These are phyloP conservation scores for Cepaea hortensis DNA, from an alignment of 2,888 invertebrate genomes.

Conservation along the genomic window DNA sequence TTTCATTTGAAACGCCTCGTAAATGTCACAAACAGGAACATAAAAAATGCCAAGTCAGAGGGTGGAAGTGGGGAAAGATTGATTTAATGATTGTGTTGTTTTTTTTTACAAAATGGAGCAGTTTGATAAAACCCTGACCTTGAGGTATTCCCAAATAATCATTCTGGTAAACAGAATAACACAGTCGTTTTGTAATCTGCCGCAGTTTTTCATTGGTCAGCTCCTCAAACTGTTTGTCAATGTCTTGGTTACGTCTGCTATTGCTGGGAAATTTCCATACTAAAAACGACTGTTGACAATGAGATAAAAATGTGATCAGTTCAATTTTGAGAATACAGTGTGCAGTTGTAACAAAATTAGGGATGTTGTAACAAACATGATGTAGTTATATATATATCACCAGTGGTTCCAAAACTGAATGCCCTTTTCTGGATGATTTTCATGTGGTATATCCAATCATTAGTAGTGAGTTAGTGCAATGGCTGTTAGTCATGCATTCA, in stretches of 20 bases:
- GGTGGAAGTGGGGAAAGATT: background rate
- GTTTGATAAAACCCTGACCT: constrained; percentile 58
- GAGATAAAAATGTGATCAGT: background rate
- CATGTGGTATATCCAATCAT: too few relatives aligned
- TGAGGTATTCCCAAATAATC: constrained; percentile 72
- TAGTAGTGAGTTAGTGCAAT: too few relatives aligned
- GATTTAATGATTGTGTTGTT: background rate
- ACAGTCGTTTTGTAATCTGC: constrained; percentile 67
- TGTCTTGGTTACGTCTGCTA: constrained; percentile 47
- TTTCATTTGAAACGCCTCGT: too few relatives aligned
- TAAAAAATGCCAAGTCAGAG: background rate
- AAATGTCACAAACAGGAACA: background rate
- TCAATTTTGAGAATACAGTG: background rate
- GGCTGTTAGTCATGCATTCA: too few relatives aligned
- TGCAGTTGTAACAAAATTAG: too few relatives aligned
- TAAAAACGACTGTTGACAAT: constrained; percentile 65
- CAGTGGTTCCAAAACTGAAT: too few relatives aligned
- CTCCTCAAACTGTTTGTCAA: constrained; percentile 59
- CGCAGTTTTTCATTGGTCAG: constrained; percentile 70
- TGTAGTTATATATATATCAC: too few relatives aligned
- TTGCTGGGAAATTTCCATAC: constrained; percentile 70
- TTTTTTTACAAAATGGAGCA: background rate
- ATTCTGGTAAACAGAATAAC: constrained; percentile 69
- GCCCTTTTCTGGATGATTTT: too few relatives aligned
- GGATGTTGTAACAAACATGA: too few relatives aligned